Conservation (phyloP, 2,888 invertebrate genomes). For the Drosophila rubida region DNA sequence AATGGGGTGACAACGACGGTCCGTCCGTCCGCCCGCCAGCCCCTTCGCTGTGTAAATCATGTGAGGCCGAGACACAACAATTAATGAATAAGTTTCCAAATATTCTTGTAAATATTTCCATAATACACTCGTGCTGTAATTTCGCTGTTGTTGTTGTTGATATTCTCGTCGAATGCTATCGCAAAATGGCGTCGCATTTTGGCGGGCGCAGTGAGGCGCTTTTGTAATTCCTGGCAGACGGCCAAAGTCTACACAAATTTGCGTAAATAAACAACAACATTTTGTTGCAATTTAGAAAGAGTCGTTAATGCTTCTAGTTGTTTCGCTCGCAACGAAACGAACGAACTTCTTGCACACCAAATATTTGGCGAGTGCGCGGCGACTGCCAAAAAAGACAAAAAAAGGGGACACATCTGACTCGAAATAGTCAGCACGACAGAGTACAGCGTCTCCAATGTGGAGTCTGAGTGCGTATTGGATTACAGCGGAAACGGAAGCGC, state of each 20-base stretch:
- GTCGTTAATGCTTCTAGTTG: constrained; percentile 56
- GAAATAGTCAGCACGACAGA: background rate
- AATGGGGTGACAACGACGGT: constrained; percentile 17
- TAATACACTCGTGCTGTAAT: constrained; percentile 24
- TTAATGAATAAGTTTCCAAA: constrained; percentile 46
- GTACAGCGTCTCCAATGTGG: constrained; percentile 4
- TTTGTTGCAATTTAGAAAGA: constrained; percentile 74
- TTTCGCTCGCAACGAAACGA: constrained; percentile 33
- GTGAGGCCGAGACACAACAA: constrained; percentile 17
- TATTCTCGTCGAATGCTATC: constrained; percentile 27
- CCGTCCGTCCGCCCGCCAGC: background rate
- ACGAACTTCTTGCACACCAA: constrained; percentile 42
- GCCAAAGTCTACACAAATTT: constrained; percentile 78
- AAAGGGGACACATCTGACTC: constrained; percentile 45
- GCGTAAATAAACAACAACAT: constrained; percentile 78
- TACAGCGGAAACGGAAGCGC: constrained; percentile 61
- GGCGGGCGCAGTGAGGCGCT: constrained; percentile 29
- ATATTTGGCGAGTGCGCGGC: constrained; percentile 20
- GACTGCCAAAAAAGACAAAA: constrained; percentile 41
- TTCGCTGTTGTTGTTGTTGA: constrained; percentile 19
- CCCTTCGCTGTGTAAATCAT: background rate
- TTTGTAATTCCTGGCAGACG: constrained; percentile 70
- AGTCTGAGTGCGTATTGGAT: constrained; percentile 43
- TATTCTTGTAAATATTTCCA: constrained; percentile 54
- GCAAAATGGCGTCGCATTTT: constrained; percentile 54